Conservation (phyloP, 2,113 vertebrate genomes). For the Montifringilla adamsi region DNA sequence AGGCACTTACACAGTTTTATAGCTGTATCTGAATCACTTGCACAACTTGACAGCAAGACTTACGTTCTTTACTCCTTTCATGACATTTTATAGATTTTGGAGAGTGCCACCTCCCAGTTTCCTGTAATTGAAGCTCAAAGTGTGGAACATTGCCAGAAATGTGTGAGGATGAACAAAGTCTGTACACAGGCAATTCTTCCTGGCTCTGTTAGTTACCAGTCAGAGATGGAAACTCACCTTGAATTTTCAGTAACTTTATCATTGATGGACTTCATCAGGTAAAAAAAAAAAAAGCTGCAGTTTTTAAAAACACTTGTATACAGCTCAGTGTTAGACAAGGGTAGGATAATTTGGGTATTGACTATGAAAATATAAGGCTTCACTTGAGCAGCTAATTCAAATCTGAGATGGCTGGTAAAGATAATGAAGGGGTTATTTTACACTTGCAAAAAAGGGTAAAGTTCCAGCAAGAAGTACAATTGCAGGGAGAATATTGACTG, state of each 20-base stretch:
- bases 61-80: background rate
- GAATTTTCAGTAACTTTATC: constrained; percentile 81
- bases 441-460: background rate
- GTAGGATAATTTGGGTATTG: background rate
- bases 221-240: constrained; percentile 55
- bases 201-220: constrained; percentile 74
- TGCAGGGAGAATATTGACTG: background rate
- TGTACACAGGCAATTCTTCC: constrained; percentile 72
- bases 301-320: background rate
- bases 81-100: constrained; percentile 70
- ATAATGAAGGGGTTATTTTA: background rate
- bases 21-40: background rate
- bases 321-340: background rate
- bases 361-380: background rate
- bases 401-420: background rate
- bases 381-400: background rate
- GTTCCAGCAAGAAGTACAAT: background rate
- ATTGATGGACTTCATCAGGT: constrained; percentile 91
- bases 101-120: constrained; percentile 55
- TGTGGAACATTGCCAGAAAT: constrained; percentile 71
- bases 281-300: constrained; percentile 9
- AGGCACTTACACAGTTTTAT: background rate
- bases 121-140: constrained; percentile 60
- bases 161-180: constrained; percentile 77
- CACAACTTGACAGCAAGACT: background rate